Evolutionary conservation across 1,140 invertebrate species (phyloP), one percentile per base, ranked within the genome.

Genomic region (Papilio polytes): DNA sequence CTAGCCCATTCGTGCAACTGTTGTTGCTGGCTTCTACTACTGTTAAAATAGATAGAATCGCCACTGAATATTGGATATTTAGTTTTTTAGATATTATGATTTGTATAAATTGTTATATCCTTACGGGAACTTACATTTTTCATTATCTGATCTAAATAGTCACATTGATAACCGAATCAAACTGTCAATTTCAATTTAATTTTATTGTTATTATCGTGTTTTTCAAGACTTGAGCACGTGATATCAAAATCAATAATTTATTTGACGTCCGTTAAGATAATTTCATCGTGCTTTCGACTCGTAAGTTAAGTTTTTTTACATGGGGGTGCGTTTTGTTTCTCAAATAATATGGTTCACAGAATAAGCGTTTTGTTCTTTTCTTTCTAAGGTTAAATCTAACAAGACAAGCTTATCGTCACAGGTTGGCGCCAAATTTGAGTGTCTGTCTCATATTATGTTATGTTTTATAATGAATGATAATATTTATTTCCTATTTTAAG

Each of bases 401-500:
- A 15, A 1, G 59, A 26, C 13, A 26, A 63, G 12, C 9, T 26
- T 22, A 12, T 59, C 56, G 7, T 26, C 0, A 13, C 18, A 26
- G 9, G 22, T 22, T 63, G 20, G 59, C 59, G 20, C 20, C 59
- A n/a, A 20, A 56, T 56, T 56, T 56, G 2, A 56, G 59, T 63
- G 20, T 26, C 26, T 26, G 22, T 31, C 3, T 70, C 22, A 26
- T 63, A 63, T 8, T 26, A 63, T 3, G 10, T 22, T 22, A 59
- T 22, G 22, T 66, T 26, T 66, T 18, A 66, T 13, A 66, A 13
- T 31, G 8, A 70, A 70, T 31, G 26, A 70, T 70, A 66, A 66
- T 66, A 66, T 66, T 66, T 26, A 70, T 70, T 70, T 70, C 59
- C 22, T 63, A 63, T 31, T 63, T 63, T 63, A 63, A 26, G 22